These are phyloP conservation scores for Vidua chalybeata DNA, from an alignment of 2,113 vertebrate genomes.

Conservation along the genomic window DNA sequence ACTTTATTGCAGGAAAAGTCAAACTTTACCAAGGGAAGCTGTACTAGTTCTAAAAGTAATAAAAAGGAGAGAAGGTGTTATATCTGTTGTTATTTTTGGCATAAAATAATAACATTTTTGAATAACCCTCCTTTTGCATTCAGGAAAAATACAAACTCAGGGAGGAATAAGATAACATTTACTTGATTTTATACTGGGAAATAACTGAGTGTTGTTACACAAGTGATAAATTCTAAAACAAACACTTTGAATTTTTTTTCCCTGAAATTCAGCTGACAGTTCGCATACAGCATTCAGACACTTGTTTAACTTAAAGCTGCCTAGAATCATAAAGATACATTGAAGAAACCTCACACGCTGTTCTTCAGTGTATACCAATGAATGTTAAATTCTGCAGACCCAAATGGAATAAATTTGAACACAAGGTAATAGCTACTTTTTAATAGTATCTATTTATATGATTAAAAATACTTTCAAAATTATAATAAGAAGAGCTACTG, in stretches of 20 bases:
- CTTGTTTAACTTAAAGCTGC: neutral
- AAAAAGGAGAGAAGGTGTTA: neutral
- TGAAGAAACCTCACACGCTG: neutral
- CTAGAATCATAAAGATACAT: neutral
- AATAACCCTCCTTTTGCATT: neutral
- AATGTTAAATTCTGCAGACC: neutral
- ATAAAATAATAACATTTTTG: neutral
- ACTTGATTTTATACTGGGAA: neutral
- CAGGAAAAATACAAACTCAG: neutral
- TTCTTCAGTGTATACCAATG: neutral
- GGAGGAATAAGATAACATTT: neutral
- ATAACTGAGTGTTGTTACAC: neutral
- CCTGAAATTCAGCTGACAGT: neutral
- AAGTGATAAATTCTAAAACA: neutral
- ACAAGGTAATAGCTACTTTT: neutral
- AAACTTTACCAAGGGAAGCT: slow-evolving; percentile 93
- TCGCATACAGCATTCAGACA: neutral
- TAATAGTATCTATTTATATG: neutral
- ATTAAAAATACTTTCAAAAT: neutral
- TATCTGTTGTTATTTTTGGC: neutral
- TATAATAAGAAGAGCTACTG: neutral
- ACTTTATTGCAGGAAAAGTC: slow-evolving; percentile 98
- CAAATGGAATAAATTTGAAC: neutral
- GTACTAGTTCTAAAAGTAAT: slow-evolving; percentile 84
- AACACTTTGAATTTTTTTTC: neutral